Conservation (phyloP, 2,113 vertebrate species). For the Trachemys scripta region DNA sequence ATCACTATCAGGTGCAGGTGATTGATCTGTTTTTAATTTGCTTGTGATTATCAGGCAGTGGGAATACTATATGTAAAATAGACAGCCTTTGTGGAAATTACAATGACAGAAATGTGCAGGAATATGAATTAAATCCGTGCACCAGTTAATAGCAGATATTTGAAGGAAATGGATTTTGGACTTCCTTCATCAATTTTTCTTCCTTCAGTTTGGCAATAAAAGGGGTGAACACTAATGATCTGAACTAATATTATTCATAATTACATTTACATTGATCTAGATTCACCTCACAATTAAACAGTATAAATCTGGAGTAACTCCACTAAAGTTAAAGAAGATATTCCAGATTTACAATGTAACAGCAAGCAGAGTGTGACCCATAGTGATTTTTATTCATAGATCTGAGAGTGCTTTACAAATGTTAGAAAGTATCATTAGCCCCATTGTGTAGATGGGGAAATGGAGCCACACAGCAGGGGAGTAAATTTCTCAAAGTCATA, state of each 20-base stretch:
- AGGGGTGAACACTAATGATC: neutral
- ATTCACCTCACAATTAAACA: neutral
- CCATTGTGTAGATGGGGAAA: neutral
- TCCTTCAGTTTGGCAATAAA: neutral
- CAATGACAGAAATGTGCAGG: neutral
- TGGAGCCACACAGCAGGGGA: rapidly evolving
- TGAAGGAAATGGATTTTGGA: rapidly evolving
- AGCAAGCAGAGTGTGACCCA: neutral
- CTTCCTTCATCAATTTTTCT: neutral
- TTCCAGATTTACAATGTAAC: neutral
- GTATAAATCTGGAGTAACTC: neutral
- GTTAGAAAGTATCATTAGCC: rapidly evolving
- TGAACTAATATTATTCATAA: neutral
- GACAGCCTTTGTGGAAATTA: neutral
- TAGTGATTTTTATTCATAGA: rapidly evolving
- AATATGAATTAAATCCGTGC: neutral
- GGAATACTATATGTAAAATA: constrained; percentile 54
- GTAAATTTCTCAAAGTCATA: neutral
- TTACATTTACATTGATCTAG: neutral
- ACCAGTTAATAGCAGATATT: rapidly evolving
- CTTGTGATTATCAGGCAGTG: constrained; percentile 2
- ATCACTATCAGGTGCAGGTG: constrained; percentile 52
- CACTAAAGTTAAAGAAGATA: neutral
- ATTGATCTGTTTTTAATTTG: constrained; percentile 59
- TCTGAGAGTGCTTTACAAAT: neutral